Conservation (phyloP, 1,140 invertebrate genomes). For the Meloidogyne exigua region DNA sequence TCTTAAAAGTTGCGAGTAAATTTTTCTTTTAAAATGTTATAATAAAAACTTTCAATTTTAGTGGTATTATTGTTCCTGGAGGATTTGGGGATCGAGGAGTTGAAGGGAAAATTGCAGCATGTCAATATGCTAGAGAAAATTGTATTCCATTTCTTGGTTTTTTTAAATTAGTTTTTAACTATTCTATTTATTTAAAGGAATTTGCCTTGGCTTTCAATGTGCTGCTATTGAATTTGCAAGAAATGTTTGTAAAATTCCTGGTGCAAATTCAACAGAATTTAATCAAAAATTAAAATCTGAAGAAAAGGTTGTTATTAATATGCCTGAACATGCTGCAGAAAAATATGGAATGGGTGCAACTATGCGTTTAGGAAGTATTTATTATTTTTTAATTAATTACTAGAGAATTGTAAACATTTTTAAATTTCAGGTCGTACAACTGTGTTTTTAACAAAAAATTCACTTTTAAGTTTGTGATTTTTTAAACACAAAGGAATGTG, state of each 20-base stretch:
- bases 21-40: constrained; percentile 32
- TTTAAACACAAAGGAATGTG: background rate
- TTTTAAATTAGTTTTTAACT: constrained; percentile 57
- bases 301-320: constrained; percentile 78
- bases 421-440: constrained; percentile 71
- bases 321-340: constrained; percentile 93
- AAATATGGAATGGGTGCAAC: constrained; percentile 82
- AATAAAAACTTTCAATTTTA: constrained; percentile 63
- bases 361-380: constrained; percentile 84
- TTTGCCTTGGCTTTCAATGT: constrained; percentile 93
- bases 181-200: constrained; percentile 66
- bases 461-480: constrained; percentile 36
- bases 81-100: constrained; percentile 93
- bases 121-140: constrained; percentile 84
- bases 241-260: constrained; percentile 76
- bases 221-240: constrained; percentile 93
- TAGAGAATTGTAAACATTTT: too few species aligned
- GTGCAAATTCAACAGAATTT: constrained; percentile 85
- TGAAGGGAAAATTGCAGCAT: constrained; percentile 91
- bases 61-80: constrained; percentile 90
- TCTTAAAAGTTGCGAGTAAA: constrained; percentile 81
- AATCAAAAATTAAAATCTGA: constrained; percentile 69
- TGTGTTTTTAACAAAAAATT: constrained; percentile 70
- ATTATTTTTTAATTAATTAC: too few species aligned
- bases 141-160: constrained; percentile 81